Conservation (phyloP, 1,140 invertebrate genomes). For the Formica exsecta region DNA sequence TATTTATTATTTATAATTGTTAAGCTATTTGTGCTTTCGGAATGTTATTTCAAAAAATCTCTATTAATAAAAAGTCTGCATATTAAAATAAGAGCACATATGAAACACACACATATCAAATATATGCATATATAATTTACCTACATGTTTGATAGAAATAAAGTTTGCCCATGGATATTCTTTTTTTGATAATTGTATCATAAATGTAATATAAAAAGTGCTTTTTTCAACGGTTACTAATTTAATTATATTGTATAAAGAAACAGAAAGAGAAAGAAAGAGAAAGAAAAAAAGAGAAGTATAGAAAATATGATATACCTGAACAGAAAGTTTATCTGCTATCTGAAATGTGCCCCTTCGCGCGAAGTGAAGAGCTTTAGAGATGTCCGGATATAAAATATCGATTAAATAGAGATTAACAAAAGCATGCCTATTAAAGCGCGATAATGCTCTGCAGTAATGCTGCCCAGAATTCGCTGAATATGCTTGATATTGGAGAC, state of each 20-base stretch:
- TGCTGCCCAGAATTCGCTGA: not conserved
- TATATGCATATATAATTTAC: not conserved
- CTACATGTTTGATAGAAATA: no score
- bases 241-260: slow-evolving; percentile 32
- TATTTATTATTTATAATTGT: not conserved
- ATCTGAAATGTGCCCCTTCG: not conserved
- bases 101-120: no score
- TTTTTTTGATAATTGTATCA: not conserved
- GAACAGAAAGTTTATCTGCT: slow-evolving; percentile 36
- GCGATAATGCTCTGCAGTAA: slow-evolving; percentile 26
- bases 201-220: slow-evolving; percentile 43
- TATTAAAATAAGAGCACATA: no score
- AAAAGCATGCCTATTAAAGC: slow-evolving; percentile 40
- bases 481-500: slow-evolving; percentile 25
- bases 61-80: not conserved
- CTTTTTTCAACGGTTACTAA: slow-evolving; percentile 5
- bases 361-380: slow-evolving; percentile 17
- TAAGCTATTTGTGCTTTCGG: not conserved
- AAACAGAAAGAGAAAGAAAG: not conserved
- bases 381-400: slow-evolving; percentile 27
- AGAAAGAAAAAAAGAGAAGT: not conserved
- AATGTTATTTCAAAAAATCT: not conserved
- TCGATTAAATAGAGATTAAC: slow-evolving; percentile 51
- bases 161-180: no score
- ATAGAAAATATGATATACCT: slow-evolving; percentile 3